phyloP scores from a whole-genome alignment of 2,888 invertebrate species.

The Tipula helvola region DNA sequence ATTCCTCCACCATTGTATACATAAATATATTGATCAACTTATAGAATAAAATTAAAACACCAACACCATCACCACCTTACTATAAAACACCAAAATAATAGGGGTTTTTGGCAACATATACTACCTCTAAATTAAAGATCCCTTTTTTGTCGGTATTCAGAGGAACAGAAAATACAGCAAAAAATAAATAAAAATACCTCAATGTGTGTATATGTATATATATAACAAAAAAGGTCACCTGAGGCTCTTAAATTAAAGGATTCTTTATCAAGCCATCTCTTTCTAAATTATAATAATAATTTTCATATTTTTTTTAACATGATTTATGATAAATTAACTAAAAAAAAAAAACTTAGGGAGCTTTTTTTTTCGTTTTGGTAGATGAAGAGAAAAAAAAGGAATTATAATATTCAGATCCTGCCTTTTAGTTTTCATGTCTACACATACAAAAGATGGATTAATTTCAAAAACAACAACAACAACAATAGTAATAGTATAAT shows the following conservation, averaged over 20 bases:
- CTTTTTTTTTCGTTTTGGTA: neutral
- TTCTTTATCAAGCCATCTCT: neutral
- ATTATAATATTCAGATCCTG: conserved; percentile 4
- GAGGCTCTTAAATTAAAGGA: conserved; percentile 9
- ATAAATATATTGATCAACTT: neutral
- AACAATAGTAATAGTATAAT: neutral
- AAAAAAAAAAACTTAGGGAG: neutral
- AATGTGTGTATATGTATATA: neutral
- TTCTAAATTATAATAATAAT: conserved; percentile 4
- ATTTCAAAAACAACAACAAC: neutral
- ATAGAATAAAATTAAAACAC: neutral
- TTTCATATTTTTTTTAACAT: conserved; percentile 4
- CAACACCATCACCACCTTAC: neutral
- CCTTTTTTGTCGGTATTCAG: neutral
- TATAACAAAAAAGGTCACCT: conserved; percentile 1
- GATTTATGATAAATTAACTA: conserved; percentile 4
- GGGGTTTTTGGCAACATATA: neutral
- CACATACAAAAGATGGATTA: conserved; percentile 4
- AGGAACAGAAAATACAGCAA: neutral
- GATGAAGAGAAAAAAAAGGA: neutral
- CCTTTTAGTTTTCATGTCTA: conserved; percentile 4
- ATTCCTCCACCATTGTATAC: neutral
- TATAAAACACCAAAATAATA: neutral
- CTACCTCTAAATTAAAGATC: neutral
- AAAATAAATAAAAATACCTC: neutral